Conservation (phyloP, 2,888 invertebrate genomes). For the Patella caerulea region DNA sequence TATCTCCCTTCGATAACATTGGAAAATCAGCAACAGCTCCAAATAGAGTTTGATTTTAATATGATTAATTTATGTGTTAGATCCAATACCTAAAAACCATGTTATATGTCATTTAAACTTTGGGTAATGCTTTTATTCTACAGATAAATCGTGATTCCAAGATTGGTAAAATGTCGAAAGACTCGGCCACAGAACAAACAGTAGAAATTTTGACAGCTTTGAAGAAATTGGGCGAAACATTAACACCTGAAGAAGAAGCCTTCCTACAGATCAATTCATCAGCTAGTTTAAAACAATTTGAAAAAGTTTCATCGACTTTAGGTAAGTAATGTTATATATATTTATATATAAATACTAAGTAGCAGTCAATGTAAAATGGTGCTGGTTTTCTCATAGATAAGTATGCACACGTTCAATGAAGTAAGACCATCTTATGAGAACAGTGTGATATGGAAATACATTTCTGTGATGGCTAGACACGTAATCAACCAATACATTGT, state of each 20-base stretch:
- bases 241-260: slow-evolving; percentile 70
- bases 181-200: slow-evolving; percentile 75
- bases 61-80: neutral
- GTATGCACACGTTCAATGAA: no score
- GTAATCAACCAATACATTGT: no score
- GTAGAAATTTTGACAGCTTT: slow-evolving; percentile 74
- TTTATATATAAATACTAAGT: neutral
- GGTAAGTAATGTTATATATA: slow-evolving; percentile 46
- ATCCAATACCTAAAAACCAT: neutral
- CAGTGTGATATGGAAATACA: no score
- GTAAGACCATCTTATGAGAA: no score
- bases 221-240: slow-evolving; percentile 72
- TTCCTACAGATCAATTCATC: slow-evolving; percentile 71
- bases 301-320: slow-evolving; percentile 68
- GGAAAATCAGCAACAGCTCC: neutral
- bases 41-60: neutral
- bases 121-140: slow-evolving; percentile 14
- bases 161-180: slow-evolving; percentile 76
- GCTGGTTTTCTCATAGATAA: no score
- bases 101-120: no score
- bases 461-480: no score
- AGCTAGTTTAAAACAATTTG: slow-evolving; percentile 71
- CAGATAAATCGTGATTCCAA: slow-evolving; percentile 76
- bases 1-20: no score
- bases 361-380: no score